These are phyloP conservation scores for Auanema sp. DNA, from an alignment of 2,888 invertebrate genomes.

Conservation along the genomic window DNA sequence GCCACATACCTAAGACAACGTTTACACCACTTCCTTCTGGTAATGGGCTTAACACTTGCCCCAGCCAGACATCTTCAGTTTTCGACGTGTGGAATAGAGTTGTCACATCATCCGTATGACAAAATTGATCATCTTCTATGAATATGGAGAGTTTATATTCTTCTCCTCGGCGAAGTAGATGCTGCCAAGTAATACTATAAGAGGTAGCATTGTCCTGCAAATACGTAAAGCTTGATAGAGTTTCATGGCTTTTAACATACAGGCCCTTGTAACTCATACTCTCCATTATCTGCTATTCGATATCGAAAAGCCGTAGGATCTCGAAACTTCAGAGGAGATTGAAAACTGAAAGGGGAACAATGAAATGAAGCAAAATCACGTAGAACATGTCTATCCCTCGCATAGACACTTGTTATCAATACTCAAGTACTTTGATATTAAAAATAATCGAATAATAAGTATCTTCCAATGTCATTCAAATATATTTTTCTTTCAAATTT, in stretches of 20 bases:
- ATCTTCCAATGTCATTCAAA: background rate
- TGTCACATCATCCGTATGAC: conserved; percentile 32
- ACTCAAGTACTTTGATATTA: no score
- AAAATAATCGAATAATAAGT: background rate
- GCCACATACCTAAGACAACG: no score
- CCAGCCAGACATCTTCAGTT: background rate
- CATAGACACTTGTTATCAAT: no score
- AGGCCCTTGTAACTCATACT: conserved; percentile 7
- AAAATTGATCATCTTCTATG: conserved; percentile 37
- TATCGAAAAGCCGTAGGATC: conserved; percentile 23
- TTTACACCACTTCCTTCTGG: no score
- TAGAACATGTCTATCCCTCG: no score
- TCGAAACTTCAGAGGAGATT: conserved; percentile 17
- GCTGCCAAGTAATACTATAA: conserved; percentile 19
- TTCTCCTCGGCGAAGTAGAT: conserved; percentile 14
- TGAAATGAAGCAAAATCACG: no score
- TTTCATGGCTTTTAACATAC: background rate
- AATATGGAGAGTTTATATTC: conserved; percentile 35
- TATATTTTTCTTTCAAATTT: no score
- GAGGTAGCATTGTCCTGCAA: conserved; percentile 8
- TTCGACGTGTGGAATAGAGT: conserved; percentile 26
- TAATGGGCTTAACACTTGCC: no score
- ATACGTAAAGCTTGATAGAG: no score
- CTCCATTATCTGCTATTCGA: conserved; percentile 17
- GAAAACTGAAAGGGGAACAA: conserved; percentile 15